Evolutionary conservation across 1,140 invertebrate genomes (phyloP).

Genomic region (Meloidogyne exigua): DNA sequence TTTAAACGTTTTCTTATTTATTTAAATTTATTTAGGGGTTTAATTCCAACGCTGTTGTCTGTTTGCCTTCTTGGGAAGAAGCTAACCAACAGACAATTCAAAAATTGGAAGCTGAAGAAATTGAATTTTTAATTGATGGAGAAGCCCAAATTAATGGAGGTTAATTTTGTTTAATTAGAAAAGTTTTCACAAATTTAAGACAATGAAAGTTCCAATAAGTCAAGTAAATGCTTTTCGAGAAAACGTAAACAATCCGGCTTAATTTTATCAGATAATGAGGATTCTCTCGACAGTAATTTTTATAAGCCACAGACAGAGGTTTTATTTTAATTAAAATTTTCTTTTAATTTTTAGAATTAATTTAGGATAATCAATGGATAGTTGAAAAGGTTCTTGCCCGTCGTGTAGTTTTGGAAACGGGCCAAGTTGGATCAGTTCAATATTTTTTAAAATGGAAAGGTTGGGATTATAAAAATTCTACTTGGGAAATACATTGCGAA

Average conservation of each 20-base stretch:
- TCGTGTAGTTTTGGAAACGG: not conserved
- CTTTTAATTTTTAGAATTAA: not conserved
- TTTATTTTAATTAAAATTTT: constrained; percentile 11
- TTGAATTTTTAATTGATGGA: constrained; percentile 13
- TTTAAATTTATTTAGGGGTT: not conserved
- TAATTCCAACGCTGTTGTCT: not conserved
- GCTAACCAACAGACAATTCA: not conserved
- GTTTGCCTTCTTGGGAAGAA: not conserved
- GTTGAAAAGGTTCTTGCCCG: constrained; percentile 22
- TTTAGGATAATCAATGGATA: constrained; percentile 25
- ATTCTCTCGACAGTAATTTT: not conserved
- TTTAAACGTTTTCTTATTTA: not conserved
- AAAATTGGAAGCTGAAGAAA: not conserved
- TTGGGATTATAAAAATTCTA: constrained; percentile 24
- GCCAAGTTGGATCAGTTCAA: not conserved
- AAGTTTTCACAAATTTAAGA: not conserved
- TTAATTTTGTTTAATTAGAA: not conserved
- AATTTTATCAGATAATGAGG: constrained; percentile 7
- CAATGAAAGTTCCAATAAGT: not conserved
- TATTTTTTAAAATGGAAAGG: constrained; percentile 38
- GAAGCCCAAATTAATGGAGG: constrained; percentile 4
- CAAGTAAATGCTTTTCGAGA: no score
- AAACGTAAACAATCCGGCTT: not conserved
- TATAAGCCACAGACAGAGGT: not conserved
- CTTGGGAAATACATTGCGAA: constrained; percentile 24